Percentiles rank a stretch among this genome's conserved stretches.
These are phyloP conservation scores for Iphiclides podalirius DNA, from an alignment of 2,888 invertebrate genomes.

Conservation along the genomic window DNA sequence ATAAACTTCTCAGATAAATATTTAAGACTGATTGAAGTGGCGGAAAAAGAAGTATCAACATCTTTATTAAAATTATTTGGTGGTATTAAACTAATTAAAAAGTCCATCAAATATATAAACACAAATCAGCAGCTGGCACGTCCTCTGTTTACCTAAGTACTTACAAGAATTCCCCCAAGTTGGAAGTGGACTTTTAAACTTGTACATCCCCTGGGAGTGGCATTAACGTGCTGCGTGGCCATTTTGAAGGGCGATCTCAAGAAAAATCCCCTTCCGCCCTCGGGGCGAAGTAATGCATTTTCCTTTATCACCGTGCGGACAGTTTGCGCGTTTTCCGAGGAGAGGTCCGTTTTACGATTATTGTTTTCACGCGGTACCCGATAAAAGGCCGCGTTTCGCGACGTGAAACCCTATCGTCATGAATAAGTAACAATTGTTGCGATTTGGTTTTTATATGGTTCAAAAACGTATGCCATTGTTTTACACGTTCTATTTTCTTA, in stretches of 20 bases:
- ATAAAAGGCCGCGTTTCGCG: conserved; percentile 44
- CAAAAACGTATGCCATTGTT: background rate
- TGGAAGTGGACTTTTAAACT: conserved; percentile 67
- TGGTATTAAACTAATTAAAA: no score
- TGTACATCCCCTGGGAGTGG: conserved; percentile 53
- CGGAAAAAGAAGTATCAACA: no score
- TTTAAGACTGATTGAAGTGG: no score
- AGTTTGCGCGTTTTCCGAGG: conserved; percentile 66
- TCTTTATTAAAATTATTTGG: no score
- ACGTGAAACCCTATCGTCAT: conserved; percentile 4
- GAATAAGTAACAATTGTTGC: background rate
- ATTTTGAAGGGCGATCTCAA: conserved; percentile 67
- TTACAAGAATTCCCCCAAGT: conserved; percentile 35
- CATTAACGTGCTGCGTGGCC: conserved; percentile 69
- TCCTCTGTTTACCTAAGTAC: conserved; percentile 13
- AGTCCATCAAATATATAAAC: no score
- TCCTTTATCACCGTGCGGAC: conserved; percentile 74
- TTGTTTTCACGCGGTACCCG: conserved; percentile 61
- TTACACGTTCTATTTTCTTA: no score
- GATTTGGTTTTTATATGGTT: background rate
- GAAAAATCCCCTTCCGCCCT: conserved; percentile 58
- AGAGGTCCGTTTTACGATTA: conserved; percentile 75
- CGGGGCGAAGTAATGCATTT: conserved; percentile 79
- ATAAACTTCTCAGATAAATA: no score
- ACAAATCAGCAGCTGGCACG: conserved; percentile 8